A percentile compares a stretch with the other conserved stretches of the same genome.
phyloP scores from a whole-genome alignment of 2,113 vertebrate genomes.

The Pholis gunnellus region DNA sequence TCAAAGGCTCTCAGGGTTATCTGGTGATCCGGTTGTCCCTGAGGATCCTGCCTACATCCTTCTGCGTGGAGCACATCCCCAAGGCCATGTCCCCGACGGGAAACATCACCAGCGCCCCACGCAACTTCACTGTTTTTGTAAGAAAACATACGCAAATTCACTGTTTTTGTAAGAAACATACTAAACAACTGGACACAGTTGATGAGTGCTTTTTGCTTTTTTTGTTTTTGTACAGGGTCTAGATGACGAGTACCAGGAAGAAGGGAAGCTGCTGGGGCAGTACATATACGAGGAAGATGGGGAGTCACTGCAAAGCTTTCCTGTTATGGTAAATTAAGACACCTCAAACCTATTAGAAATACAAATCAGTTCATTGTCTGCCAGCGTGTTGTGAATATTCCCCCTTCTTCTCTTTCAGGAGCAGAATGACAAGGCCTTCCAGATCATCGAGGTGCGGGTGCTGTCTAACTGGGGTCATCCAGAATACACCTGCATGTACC shows the following conservation, averaged over 20 bases:
- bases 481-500: constrained; percentile 95
- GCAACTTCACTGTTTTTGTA: constrained; percentile 87
- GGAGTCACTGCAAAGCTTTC: constrained; percentile 92
- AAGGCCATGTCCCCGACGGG: constrained; percentile 92
- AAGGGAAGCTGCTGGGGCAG: constrained; percentile 88
- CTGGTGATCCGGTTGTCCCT: constrained; percentile 92
- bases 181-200: neutral
- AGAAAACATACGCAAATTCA: constrained; percentile 82
- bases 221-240: constrained; percentile 85
- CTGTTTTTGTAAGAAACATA: constrained; percentile 88
- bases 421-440: constrained; percentile 84
- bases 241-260: constrained; percentile 92
- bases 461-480: constrained; percentile 95
- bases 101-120: constrained; percentile 93
- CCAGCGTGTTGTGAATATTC: neutral
- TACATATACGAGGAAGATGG: constrained; percentile 91
- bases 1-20: constrained; percentile 94
- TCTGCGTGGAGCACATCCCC: constrained; percentile 94
- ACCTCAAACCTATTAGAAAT: neutral
- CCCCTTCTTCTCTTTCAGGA: constrained; percentile 78
- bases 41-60: constrained; percentile 88
- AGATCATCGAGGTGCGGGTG: constrained; percentile 93
- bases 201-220: no score
- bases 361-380: neutral
- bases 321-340: constrained; percentile 81